A percentile compares a stretch with the other conserved stretches of the same genome.
Evolutionary conservation across 2,888 invertebrate genomes (phyloP).

Genomic region (Hypomecis atomaria): DNA sequence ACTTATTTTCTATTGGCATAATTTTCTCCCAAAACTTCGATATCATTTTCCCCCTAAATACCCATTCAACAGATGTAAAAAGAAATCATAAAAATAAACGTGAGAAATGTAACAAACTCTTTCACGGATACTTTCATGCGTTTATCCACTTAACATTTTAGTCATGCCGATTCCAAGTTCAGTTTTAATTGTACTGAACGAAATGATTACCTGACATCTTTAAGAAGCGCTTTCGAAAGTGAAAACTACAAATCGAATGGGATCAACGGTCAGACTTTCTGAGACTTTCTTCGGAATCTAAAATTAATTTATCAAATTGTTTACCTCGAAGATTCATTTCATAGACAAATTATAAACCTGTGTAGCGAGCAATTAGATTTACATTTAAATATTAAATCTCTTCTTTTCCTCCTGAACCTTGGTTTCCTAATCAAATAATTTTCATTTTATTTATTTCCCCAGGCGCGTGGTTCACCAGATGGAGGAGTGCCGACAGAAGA

Average conservation of each 20-base stretch:
- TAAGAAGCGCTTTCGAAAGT: conserved; percentile 35
- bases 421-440: neutral
- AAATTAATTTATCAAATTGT: conserved; percentile 1
- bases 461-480: conserved; percentile 92
- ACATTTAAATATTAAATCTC: neutral
- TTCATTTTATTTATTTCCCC: conserved; percentile 23
- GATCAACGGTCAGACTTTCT: conserved; percentile 33
- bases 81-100: neutral
- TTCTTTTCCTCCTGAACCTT: neutral
- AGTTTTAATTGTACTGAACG: conserved; percentile 31
- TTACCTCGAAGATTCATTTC: neutral
- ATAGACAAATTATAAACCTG: conserved; percentile 6
- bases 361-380: conserved; percentile 11
- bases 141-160: conserved; percentile 28
- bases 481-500: conserved; percentile 88
- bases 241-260: conserved; percentile 27
- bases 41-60: too few relatives aligned
- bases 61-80: neutral
- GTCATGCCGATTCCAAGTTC: conserved; percentile 30
- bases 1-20: too few relatives aligned
- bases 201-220: conserved; percentile 28
- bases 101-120: conserved; percentile 22
- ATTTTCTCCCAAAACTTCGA: too few relatives aligned
- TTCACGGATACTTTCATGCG: conserved; percentile 22
- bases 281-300: conserved; percentile 26